Base-by-base conservation (phyloP, 2,888 invertebrate species). In the Portevinia maculata region DNA sequence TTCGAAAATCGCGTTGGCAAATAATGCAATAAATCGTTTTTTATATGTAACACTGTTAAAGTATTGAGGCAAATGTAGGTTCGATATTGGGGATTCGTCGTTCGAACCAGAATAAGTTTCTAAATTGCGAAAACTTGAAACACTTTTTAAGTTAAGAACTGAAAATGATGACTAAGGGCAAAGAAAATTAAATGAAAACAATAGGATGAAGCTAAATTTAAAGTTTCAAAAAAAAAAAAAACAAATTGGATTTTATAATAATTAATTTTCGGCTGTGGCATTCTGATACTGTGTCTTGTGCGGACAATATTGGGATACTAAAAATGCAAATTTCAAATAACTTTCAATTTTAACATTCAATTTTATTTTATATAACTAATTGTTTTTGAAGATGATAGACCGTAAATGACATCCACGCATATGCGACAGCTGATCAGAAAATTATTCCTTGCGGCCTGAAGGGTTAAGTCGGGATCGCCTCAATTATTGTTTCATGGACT, bases 1-100 rank as follows among this genome's bases (percentile, higher is more conserved):
- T 11, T 24, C 0, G 28, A 15, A 44, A 81, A 53, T 41, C 76
- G 81, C 76, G 76, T 65, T 70, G 32, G 9, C 9, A 48, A 48
- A 71, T 46, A 76, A 76, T 81, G 76, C 81, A 76, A 76, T 76
- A 76, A 81, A 71, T 76, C 59, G 53, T 32, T 70, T 76, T 65
- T 37, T 76, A 59, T 30, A 67, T 44, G n/a, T n/a, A n/a, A 60
- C 44, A 60, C 37, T 60, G 30, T 37, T 60, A 62, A 62, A 53
- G 5, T 24, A 39, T 53, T 32, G 44, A 28, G 46, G 57, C 41
- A 39, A 52, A 5, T 50, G 48, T 69, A 30, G 17, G 48, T 53
- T 70, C 70, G 41, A 65, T 81, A 81, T 57, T 65, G 34, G 55
- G 46, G 55, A 65, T 24, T 34, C 59, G 24, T 48, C 46, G 30